Conservation (phyloP, 2,797 vertebrate species). For the Semotilus atromaculatus region DNA sequence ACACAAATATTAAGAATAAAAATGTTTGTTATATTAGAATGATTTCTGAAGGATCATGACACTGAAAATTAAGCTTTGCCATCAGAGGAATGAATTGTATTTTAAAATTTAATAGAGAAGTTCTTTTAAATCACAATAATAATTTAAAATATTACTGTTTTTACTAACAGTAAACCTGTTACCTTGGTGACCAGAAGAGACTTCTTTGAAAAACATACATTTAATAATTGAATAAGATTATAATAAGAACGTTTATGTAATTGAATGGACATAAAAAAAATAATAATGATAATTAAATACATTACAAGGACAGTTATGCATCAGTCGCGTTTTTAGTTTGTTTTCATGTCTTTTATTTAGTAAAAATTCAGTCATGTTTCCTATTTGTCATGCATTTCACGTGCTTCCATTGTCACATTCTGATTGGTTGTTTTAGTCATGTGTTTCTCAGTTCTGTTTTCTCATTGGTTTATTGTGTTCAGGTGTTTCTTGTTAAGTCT, state of each 20-base stretch:
- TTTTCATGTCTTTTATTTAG: neutral
- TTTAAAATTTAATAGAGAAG: neutral
- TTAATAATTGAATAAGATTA: neutral
- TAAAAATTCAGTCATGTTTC: too few relatives aligned
- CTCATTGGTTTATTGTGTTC: neutral
- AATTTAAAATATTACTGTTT: neutral
- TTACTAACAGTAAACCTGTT: too few relatives aligned
- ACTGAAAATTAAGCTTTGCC: neutral
- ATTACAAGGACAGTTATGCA: neutral
- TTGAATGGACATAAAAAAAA: too few relatives aligned
- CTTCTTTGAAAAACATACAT: neutral
- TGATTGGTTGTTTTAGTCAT: neutral
- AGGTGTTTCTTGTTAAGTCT: neutral
- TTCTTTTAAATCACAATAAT: neutral
- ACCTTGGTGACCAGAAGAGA: neutral
- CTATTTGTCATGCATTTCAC: too few relatives aligned
- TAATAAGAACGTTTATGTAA: neutral
- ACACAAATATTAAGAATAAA: neutral
- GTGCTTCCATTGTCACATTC: too few relatives aligned
- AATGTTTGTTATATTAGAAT: neutral
- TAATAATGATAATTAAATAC: too few relatives aligned
- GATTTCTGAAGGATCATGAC: neutral
- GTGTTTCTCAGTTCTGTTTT: neutral
- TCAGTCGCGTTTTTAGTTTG: neutral
- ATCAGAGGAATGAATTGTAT: neutral